A percentile compares a stretch with the other conserved stretches of the same genome.
Conservation (phyloP, 2,113 vertebrate species). For the Narcine bancroftii region DNA sequence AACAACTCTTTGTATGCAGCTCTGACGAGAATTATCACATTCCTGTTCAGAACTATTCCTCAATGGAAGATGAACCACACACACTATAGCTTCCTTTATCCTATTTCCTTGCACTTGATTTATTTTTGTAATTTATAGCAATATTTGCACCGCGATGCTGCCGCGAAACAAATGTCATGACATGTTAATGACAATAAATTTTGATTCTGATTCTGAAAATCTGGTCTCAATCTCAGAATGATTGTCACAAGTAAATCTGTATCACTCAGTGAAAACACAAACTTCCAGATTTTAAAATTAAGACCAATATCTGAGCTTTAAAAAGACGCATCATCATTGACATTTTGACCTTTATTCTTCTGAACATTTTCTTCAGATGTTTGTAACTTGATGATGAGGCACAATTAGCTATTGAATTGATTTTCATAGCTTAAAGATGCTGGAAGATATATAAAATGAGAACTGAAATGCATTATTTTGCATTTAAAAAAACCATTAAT, state of each 20-base stretch:
- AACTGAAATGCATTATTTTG: constrained; percentile 3
- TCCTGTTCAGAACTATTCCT: too few species aligned
- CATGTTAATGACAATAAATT: too few species aligned
- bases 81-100: too few species aligned
- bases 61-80: too few species aligned
- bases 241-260: background rate
- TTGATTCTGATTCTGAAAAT: too few species aligned
- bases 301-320: background rate
- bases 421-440: background rate
- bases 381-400: background rate
- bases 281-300: background rate
- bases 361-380: background rate
- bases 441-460: background rate
- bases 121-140: too few species aligned
- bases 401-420: background rate
- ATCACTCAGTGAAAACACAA: background rate
- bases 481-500: background rate
- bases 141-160: too few species aligned
- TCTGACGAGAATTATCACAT: too few species aligned
- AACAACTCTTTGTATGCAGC: too few species aligned
- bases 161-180: too few species aligned
- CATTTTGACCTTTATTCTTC: background rate
- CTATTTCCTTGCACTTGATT: too few species aligned
- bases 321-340: background rate
- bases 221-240: background rate